Conservation (phyloP, 1,140 invertebrate genomes). For the Achatina immaculata region DNA sequence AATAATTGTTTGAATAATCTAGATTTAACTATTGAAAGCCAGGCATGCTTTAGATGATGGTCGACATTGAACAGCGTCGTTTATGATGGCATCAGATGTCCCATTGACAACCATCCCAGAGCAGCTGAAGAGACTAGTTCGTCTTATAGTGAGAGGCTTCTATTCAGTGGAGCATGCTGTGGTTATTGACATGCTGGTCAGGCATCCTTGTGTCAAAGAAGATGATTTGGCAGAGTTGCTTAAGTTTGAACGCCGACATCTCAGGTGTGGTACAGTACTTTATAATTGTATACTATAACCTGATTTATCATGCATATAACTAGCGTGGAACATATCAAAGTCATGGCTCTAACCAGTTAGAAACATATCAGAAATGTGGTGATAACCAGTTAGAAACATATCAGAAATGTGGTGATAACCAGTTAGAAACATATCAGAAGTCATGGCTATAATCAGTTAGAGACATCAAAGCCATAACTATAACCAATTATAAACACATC, state of each 20-base stretch:
- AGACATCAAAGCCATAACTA: too few species aligned
- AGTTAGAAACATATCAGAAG: too few species aligned
- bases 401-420: too few species aligned
- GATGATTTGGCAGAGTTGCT: slow-evolving; percentile 94
- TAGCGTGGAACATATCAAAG: not conserved
- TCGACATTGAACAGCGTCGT: too few species aligned
- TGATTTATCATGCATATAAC: not conserved
- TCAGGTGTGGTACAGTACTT: slow-evolving; percentile 86
- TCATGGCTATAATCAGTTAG: too few species aligned
- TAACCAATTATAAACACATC: too few species aligned
- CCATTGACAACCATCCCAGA: slow-evolving; percentile 66
- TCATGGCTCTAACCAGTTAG: not conserved
- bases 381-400: too few species aligned
- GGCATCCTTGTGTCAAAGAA: slow-evolving; percentile 97
- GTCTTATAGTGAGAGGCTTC: slow-evolving; percentile 91
- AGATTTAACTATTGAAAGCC: too few species aligned
- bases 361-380: not conserved
- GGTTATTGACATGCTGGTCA: slow-evolving; percentile 93
- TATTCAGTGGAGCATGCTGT: slow-evolving; percentile 93
- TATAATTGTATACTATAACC: slow-evolving; percentile 72
- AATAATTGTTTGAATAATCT: too few species aligned
- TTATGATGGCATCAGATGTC: slow-evolving; percentile 58
- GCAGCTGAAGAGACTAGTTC: slow-evolving; percentile 85
- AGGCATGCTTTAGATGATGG: too few species aligned
- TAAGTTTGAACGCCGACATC: slow-evolving; percentile 95